These are phyloP conservation scores for Cosmia pyralina DNA, from an alignment of 2,888 invertebrate species.

Conservation along the genomic window DNA sequence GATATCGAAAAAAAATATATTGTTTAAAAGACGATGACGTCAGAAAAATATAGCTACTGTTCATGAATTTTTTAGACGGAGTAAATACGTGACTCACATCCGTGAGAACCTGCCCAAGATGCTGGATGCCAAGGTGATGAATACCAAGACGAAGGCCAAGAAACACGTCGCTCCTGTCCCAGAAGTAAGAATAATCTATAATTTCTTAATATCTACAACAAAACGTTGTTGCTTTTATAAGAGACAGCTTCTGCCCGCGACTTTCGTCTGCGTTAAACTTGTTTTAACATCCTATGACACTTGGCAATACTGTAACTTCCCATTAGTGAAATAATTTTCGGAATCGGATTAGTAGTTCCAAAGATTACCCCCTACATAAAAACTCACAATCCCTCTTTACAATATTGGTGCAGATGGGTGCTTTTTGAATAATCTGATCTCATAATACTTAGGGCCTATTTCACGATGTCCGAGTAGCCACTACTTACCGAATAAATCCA, in stretches of 20 bases:
- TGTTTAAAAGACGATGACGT: background rate
- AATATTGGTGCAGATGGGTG: background rate
- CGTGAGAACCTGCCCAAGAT: slow-evolving; percentile 82
- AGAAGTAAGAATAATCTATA: slow-evolving; percentile 69
- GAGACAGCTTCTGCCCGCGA: background rate
- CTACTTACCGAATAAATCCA: too few species aligned
- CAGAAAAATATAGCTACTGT: background rate
- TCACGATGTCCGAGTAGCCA: too few species aligned
- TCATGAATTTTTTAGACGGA: slow-evolving; percentile 72
- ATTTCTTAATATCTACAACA: background rate
- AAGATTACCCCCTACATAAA: background rate
- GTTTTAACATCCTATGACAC: too few species aligned
- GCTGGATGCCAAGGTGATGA: slow-evolving; percentile 78
- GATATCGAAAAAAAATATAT: background rate
- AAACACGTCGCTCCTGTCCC: slow-evolving; percentile 72
- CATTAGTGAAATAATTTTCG: background rate
- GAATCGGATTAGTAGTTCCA: background rate
- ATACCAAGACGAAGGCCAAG: slow-evolving; percentile 76
- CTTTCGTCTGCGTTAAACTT: background rate
- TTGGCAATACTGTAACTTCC: too few species aligned
- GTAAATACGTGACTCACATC: slow-evolving; percentile 83
- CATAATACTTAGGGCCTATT: too few species aligned
- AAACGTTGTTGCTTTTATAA: background rate
- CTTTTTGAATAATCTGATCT: background rate
- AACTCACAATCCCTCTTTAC: too few species aligned